Base-by-base conservation (phyloP, 2,797 vertebrate species). In the Gallirallus australis region DNA sequence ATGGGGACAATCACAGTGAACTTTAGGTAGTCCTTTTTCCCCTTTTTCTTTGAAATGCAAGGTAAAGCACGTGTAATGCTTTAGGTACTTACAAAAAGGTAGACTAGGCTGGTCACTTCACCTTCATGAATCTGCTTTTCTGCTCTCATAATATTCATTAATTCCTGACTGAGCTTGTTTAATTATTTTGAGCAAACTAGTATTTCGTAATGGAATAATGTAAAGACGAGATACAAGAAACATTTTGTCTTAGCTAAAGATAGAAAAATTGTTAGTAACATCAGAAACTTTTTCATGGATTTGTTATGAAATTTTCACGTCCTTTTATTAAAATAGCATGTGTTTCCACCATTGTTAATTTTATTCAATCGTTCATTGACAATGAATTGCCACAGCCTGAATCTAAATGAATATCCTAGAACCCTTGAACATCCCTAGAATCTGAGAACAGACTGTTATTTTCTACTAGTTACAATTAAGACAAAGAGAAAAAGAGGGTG, bases 391-490 rank as follows among this genome's bases (percentile, higher is more conserved):
- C 50, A 35, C 39, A 82, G 13, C 47, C 50, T 93, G 42, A 68
- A 60, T 82, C 39, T 84, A 77, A 90, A 64, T 86, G 31, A 28
- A 53, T 91, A 24, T 86, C 39, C 27, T 83, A 57, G 61, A 39
- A 91, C 33, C 19, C 18, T 45, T 84, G 70, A 85, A 66, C 50
- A 63, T 71, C 48, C 68, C 65, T 76, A 83, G 35, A 70, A 66
- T 68, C 52, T 79, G 33, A 86, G 63, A 76, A 60, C 25, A 90
- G 23, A 37, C 42, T 86, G 24, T 68, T 42, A 12, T 94, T 94
- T 95, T 83, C 66, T 86, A 27, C 27, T 66, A 78, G n/a, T 71
- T 92, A 27, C 72, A 80, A 70, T 94, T 92, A 90, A 87, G 54
- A 85, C 37, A 84, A 82, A 84, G 82, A 89, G 59, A 69, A 73